phyloP scores from a whole-genome alignment of 37 sponge, comb jelly and placozoan genomes.

The Spongilla lacustris region DNA sequence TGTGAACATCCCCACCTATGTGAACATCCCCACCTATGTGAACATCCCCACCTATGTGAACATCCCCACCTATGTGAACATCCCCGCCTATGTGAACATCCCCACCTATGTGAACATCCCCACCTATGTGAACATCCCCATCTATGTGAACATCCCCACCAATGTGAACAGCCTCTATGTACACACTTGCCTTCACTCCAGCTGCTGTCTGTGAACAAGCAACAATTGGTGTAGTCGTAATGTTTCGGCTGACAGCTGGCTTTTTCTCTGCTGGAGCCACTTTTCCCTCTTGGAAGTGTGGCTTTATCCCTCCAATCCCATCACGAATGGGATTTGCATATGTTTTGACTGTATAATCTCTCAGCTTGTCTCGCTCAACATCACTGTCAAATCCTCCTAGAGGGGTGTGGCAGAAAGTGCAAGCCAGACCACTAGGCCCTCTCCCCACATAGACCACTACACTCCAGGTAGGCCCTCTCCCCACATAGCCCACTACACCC shows the following conservation, averaged over 20 bases:
- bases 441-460: too few species aligned
- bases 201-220: constrained; percentile 10
- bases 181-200: constrained; percentile 44
- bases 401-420: not conserved
- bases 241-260: not conserved
- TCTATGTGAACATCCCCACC: too few species aligned
- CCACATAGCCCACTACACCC: not conserved
- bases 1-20: too few species aligned
- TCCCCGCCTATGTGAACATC: too few species aligned
- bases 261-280: not conserved
- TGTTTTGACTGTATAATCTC: constrained; percentile 88
- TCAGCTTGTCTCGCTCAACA: constrained; percentile 90
- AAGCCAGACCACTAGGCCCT: too few species aligned
- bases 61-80: too few species aligned
- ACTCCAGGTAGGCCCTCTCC: too few species aligned
- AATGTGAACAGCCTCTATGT: too few species aligned
- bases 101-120: too few species aligned
- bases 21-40: too few species aligned
- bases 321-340: constrained; percentile 83
- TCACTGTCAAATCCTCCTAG: constrained; percentile 94
- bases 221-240: constrained; percentile 18
- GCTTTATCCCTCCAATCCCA: constrained; percentile 42
- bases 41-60: too few species aligned
- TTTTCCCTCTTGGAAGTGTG: constrained; percentile 33
- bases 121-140: too few species aligned